A percentile compares a stretch with the other conserved stretches of the same genome.
phyloP scores from a whole-genome alignment of 92 coral and sea anemone genomes.

The Ricordea florida region DNA sequence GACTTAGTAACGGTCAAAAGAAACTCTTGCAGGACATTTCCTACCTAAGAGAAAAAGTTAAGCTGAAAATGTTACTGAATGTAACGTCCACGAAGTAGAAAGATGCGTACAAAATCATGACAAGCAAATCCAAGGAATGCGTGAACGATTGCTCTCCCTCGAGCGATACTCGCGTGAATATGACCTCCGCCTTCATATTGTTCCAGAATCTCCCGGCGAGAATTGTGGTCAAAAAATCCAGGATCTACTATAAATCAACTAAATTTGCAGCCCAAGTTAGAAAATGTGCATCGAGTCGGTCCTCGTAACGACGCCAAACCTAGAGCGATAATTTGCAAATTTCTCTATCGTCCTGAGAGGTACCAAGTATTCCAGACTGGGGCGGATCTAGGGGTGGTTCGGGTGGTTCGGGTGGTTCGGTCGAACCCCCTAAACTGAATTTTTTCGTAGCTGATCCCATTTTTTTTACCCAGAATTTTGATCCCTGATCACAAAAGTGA shows the following conservation, averaged over 20 bases:
- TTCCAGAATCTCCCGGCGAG: slow-evolving; percentile 8
- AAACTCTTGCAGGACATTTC: no score
- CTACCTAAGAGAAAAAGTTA: no score
- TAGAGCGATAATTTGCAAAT: slow-evolving; percentile 25
- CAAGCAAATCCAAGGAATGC: background rate
- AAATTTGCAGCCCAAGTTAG: background rate
- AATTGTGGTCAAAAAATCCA: background rate
- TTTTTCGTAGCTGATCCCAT: no score
- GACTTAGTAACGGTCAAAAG: no score
- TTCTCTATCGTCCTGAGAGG: slow-evolving; percentile 35
- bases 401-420: no score
- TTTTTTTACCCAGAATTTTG: no score
- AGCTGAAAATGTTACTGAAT: no score
- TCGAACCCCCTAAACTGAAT: no score
- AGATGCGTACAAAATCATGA: background rate
- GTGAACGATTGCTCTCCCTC: background rate
- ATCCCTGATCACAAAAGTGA: no score
- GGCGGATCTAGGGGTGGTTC: no score
- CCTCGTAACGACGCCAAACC: slow-evolving; percentile 2
- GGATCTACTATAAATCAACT: background rate
- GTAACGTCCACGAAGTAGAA: background rate
- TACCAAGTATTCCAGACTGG: background rate
- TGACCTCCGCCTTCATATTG: background rate
- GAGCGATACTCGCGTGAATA: background rate
- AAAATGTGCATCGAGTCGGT: background rate